Base-by-base conservation (phyloP, 2,797 vertebrate genomes). In the Mionectes olivaceus region DNA sequence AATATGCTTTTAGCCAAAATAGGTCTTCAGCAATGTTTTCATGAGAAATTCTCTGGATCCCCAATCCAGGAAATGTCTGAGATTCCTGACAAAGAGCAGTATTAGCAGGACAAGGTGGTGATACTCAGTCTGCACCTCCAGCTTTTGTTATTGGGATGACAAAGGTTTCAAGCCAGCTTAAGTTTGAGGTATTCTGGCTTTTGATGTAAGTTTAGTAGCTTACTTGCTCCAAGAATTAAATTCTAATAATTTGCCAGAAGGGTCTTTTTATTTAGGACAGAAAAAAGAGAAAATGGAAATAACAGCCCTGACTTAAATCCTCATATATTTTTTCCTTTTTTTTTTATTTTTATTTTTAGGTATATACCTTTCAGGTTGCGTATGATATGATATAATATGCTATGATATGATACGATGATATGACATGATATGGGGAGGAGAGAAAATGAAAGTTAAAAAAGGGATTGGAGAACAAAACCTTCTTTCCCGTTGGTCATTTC, bases 1-100 rank as follows among this genome's bases (percentile, higher is more conserved):
- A 94, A 73, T 19, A 77, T 33, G 21, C 4, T 96, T 95, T 92
- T 88, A 94, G 44, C 44, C 68, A 93, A 96, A 96, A 69, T 41
- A 87, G 35, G 49, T 46, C 61, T 78, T 83, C 77, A 96, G 47
- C 13, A 94, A 70, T 24, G 35, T 70, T 95, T 97, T 87, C 12
- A 35, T 59, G 35, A 83, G 41, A 94, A 91, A 87, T 90, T 89
- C 64, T 87, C 81, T 91, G 77, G 37, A 87, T 87, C 47, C 27
- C 19, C 67, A 63, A 18, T 89, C 57, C 49, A 97, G 90, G 83
- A 96, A 95, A 85, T 87, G 28, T 74, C 53, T 90, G n/a, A 83
- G 83, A 94, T 97, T 96, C 87, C 83, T 94, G 43, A 89, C 65
- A 56, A 93, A 92, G 55, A 82, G 30, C 8, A 28, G 5, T 61